A percentile compares a stretch with the other conserved stretches of the same genome.
Conservation (phyloP, 2,888 invertebrate genomes). For the Dynastes tityus region DNA sequence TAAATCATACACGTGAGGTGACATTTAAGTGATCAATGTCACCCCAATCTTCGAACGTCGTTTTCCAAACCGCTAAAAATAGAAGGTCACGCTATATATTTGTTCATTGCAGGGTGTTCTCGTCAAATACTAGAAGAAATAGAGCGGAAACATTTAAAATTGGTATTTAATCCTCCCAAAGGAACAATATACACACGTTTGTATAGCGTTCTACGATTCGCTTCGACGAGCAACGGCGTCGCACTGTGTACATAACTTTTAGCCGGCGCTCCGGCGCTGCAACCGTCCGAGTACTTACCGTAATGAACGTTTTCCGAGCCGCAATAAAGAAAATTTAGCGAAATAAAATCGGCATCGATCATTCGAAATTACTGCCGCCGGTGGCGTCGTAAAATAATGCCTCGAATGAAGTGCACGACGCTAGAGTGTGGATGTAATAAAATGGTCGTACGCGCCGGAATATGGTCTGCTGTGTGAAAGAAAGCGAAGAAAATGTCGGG, state of each 20-base stretch:
- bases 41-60: too few relatives aligned
- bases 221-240: background rate
- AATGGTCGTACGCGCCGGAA: background rate
- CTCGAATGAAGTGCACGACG: background rate
- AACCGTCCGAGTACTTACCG: constrained; percentile 24
- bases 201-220: background rate
- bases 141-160: constrained; percentile 16
- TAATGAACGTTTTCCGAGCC: constrained; percentile 26
- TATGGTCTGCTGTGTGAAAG: background rate
- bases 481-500: background rate
- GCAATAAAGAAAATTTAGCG: constrained; percentile 31
- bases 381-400: constrained; percentile 29
- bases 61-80: too few relatives aligned
- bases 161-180: constrained; percentile 10
- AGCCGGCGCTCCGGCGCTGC: background rate
- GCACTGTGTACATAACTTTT: constrained; percentile 18
- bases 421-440: background rate
- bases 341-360: constrained; percentile 35
- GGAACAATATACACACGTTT: constrained; percentile 14
- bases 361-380: constrained; percentile 32
- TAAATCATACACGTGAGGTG: too few relatives aligned
- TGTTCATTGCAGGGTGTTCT: too few relatives aligned
- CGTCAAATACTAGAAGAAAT: constrained; percentile 7
- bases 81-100: too few relatives aligned
- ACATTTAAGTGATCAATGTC: too few relatives aligned